These are phyloP conservation scores for Eubucco bourcierii DNA, from an alignment of 2,113 vertebrate genomes.

Conservation along the genomic window DNA sequence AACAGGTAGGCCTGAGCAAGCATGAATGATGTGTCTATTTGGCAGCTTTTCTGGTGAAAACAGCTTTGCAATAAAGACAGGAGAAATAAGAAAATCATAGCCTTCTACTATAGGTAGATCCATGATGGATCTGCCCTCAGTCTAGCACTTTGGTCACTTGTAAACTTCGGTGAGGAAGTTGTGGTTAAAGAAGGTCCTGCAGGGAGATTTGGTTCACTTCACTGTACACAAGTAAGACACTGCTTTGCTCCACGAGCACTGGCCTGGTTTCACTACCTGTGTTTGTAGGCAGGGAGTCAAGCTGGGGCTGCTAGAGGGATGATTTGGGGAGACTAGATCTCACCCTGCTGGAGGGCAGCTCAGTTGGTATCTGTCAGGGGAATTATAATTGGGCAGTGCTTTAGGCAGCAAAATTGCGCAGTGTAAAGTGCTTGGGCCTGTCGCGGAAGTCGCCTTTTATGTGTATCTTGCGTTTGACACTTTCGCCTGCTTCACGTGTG, in stretches of 20 bases:
- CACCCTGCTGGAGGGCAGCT: background rate
- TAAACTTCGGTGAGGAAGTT: background rate
- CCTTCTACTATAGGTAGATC: fast-evolving
- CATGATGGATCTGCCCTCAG: background rate
- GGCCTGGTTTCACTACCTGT: background rate
- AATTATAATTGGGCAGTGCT: background rate
- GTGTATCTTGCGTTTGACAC: background rate
- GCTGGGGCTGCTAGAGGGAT: background rate
- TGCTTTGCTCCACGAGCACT: background rate
- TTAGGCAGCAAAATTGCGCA: background rate
- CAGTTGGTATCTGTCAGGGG: background rate
- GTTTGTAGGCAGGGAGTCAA: background rate
- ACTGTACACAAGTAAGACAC: background rate
- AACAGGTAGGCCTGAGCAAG: background rate
- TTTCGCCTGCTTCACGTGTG: background rate
- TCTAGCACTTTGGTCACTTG: fast-evolving
- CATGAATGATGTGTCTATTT: background rate
- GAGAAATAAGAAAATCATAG: background rate
- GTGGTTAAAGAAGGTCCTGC: background rate
- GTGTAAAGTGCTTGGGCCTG: background rate
- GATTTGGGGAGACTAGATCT: background rate
- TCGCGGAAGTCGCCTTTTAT: background rate
- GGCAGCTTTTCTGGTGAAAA: background rate
- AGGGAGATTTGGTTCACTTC: background rate
- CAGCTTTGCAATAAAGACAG: background rate